Conservation (phyloP, 2,113 vertebrate species). For the Solenodon paradoxus region DNA sequence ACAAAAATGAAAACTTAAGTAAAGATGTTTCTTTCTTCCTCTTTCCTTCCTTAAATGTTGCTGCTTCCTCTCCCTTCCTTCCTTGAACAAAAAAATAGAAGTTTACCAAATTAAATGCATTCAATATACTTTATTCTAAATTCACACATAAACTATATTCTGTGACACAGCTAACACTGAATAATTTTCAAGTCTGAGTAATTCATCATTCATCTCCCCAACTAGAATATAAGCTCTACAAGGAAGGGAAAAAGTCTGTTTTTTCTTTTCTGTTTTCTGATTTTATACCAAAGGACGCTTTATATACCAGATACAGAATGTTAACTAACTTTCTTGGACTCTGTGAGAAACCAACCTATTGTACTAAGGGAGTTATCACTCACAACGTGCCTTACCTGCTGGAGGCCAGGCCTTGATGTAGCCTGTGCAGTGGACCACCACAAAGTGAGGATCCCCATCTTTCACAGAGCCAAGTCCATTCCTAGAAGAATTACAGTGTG, state of each 20-base stretch:
- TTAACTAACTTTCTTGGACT: background rate
- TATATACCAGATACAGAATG: background rate
- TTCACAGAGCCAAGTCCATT: conserved; percentile 91
- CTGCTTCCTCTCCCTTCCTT: no score
- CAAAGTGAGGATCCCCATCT: conserved; percentile 94
- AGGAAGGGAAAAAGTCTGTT: background rate
- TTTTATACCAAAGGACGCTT: background rate
- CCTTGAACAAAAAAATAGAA: no score
- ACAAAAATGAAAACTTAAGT: no score
- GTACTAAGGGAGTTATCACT: background rate
- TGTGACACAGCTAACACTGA: background rate
- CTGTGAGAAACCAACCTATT: background rate
- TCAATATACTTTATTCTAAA: background rate
- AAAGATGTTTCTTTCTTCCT: no score
- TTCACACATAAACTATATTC: background rate
- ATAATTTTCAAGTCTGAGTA: conserved; percentile 18
- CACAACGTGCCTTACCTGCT: conserved; percentile 84
- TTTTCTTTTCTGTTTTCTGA: background rate
- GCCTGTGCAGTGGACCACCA: conserved; percentile 97
- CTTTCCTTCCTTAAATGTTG: no score
- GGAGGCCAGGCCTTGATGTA: conserved; percentile 99
- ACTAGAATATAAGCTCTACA: background rate
- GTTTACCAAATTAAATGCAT: background rate
- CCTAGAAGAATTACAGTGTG: conserved; percentile 76
- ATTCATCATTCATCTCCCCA: background rate